A percentile compares a stretch with the other conserved stretches of the same genome.
Evolutionary conservation across 2,888 invertebrate genomes (phyloP).

Genomic region (Dryobota labecula): DNA sequence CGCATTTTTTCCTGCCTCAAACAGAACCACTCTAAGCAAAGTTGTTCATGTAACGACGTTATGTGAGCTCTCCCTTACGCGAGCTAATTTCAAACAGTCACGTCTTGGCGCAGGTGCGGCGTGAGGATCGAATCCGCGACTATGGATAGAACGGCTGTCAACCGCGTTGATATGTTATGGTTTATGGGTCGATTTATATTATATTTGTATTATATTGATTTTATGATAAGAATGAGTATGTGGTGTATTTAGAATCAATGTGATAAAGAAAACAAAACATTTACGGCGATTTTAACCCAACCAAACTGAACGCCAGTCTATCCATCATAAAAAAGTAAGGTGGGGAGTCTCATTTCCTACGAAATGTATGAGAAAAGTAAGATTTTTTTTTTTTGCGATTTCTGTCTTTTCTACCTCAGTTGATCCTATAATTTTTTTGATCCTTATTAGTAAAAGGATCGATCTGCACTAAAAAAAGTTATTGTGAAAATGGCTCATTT

Average conservation of each 20-base stretch:
- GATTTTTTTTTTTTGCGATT: too few species aligned
- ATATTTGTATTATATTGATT: slow-evolving; percentile 12
- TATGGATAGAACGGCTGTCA: slow-evolving; percentile 63
- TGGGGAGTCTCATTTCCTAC: too few species aligned
- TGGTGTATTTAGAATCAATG: neutral
- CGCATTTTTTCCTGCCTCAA: neutral
- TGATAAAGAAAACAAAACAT: neutral
- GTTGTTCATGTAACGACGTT: slow-evolving; percentile 42
- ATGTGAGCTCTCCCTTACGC: slow-evolving; percentile 60
- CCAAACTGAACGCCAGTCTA: neutral
- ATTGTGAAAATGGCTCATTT: too few species aligned
- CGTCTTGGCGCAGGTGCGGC: slow-evolving; percentile 64
- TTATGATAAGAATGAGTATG: neutral
- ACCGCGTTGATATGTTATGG: slow-evolving; percentile 48
- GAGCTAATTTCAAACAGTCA: slow-evolving; percentile 68
- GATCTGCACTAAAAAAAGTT: too few species aligned
- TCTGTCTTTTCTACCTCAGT: too few species aligned
- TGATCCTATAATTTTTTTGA: too few species aligned
- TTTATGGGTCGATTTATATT: slow-evolving; percentile 12
- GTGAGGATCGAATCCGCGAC: slow-evolving; percentile 63
- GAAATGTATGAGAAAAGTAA: too few species aligned
- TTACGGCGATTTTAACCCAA: neutral
- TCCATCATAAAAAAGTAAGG: too few species aligned
- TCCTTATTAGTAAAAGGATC: too few species aligned
- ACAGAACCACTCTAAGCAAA: slow-evolving; percentile 26